Conservation (phyloP, 92 coral and sea anemone genomes). For the Heliopora coerulea region DNA sequence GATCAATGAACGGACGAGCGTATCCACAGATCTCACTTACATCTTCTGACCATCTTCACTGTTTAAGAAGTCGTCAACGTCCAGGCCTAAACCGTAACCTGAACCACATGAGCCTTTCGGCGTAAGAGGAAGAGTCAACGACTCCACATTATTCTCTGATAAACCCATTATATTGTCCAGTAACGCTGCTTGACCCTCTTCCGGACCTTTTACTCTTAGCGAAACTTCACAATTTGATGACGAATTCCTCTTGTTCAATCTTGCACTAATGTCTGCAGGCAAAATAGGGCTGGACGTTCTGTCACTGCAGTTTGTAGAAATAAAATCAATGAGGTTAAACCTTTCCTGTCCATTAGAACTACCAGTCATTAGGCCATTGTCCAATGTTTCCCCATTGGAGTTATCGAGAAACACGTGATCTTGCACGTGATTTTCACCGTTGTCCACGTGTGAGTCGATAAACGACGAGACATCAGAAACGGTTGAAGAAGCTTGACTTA, state of each 20-base stretch:
- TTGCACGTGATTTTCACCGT: neutral
- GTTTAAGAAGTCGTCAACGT: constrained; percentile 82
- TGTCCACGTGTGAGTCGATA: neutral
- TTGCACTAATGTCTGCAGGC: neutral
- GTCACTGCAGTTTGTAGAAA: constrained; percentile 13
- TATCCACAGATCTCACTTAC: constrained; percentile 38
- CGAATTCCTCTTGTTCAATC: neutral
- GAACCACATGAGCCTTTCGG: constrained; percentile 76
- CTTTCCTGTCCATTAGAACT: neutral
- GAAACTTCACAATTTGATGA: neutral
- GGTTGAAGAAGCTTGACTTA: neutral
- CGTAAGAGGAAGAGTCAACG: constrained; percentile 17
- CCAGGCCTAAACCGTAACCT: constrained; percentile 93
- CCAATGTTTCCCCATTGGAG: neutral
- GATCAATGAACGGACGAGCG: constrained; percentile 34
- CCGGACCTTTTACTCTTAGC: neutral
- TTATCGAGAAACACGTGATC: neutral
- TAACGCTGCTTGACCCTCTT: constrained; percentile 31
- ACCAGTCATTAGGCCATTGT: neutral
- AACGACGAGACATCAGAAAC: neutral
- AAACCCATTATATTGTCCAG: constrained; percentile 12
- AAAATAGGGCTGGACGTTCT: constrained; percentile 1
- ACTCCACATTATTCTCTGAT: constrained; percentile 5
- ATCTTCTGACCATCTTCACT: constrained; percentile 42
- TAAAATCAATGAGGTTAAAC: constrained; percentile 28